Evolutionary conservation across 2,888 invertebrate species (phyloP), one percentile per base, ranked within the genome.

Genomic region (Phasia obesa): DNA sequence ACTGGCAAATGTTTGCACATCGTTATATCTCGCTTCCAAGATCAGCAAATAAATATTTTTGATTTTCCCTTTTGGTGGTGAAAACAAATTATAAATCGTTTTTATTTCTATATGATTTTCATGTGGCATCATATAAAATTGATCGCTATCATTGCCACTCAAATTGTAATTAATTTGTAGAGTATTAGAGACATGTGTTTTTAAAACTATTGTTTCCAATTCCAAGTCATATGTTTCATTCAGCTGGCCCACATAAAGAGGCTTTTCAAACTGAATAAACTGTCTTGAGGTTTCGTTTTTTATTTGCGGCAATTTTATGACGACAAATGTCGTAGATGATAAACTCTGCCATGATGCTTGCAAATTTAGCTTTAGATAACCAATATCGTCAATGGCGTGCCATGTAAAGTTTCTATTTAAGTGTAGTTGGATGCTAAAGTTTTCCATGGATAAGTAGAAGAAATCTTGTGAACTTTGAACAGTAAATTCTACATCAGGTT

Each of bases 221-320:
- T 70, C 31, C 44, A 87, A 60, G 4, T 62, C 64, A 64, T 81
- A 60, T 35, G 73, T 67, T 42, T 74, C 76, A n/a, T 79, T 85
- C 0, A 86, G 13, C 15, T 67, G 71, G 7, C 86, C 87, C 21
- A 77, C 53, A 62, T 87, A 88, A 1, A 85, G 21, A 0, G 84
- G 65, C 57, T 85, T 77, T 31, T 86, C 85, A 77, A 87, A 87
- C 35, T 84, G 71, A 27, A 83, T 71, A 47, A 79, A 38, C 60
- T 83, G 75, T 35, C 35, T 38, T 25, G 35, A 15, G 2, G 15
- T 82, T 65, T 59, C 65, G 0, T 27, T 27, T 70, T 47, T 44
- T 19, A 21, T 23, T 44, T 55, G 49, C 21, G 84, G 85, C 31
- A 84, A 49, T 57, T 78, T 64, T 15, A 85, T 57, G 17, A 86